Conservation (phyloP, 2,888 invertebrate species). For the Ochropleura plecta region DNA sequence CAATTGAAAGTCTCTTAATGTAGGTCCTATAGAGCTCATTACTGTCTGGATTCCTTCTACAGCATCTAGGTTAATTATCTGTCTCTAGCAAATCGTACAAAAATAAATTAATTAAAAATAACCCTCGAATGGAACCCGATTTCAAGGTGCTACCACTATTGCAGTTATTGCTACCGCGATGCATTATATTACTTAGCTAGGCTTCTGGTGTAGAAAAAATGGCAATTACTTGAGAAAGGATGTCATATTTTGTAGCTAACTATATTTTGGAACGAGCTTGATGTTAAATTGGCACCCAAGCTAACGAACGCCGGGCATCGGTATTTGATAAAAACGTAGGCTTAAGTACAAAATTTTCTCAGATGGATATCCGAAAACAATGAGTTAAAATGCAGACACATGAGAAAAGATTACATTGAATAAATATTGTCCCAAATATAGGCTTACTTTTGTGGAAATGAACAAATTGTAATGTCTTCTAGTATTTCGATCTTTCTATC, state of each 20-base stretch:
- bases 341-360: not conserved
- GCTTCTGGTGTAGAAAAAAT: constrained; percentile 12
- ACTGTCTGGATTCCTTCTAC: not conserved
- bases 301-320: not conserved
- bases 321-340: not conserved
- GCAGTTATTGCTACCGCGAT: constrained; percentile 21
- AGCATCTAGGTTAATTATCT: not conserved
- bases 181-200: constrained; percentile 27
- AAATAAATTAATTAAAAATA: constrained; percentile 5
- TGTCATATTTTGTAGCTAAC: constrained; percentile 16
- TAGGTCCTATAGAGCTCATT: not conserved
- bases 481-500: not conserved
- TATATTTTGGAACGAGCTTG: constrained; percentile 2
- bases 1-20: not conserved
- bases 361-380: constrained; percentile 17
- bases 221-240: constrained; percentile 10
- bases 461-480: not conserved
- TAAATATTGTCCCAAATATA: constrained; percentile 1
- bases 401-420: constrained; percentile 10
- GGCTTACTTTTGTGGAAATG: not conserved
- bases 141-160: constrained; percentile 13
- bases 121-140: constrained; percentile 16
- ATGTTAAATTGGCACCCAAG: not conserved
- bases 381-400: not conserved
- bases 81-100: not conserved